A percentile compares a stretch with the other conserved stretches of the same genome.
phyloP scores from a whole-genome alignment of 2,113 vertebrate species.

The Lamprotornis superbus region DNA sequence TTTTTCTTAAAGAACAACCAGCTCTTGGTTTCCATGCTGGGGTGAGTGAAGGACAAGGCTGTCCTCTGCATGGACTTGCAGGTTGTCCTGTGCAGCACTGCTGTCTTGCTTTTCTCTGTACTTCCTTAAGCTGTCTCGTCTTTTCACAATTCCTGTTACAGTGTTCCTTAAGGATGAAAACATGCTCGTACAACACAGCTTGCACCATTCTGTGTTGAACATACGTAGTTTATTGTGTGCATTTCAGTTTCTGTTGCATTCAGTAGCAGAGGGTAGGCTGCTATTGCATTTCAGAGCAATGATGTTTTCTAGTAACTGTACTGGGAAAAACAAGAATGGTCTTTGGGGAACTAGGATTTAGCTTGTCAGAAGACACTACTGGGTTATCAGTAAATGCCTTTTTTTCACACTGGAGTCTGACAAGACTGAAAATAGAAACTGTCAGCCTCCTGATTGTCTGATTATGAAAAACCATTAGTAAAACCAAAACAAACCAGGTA shows the following conservation, averaged over 20 bases:
- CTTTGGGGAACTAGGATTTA: neutral
- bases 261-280: neutral
- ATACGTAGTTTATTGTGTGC: neutral
- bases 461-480: slow-evolving; percentile 29
- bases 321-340: neutral
- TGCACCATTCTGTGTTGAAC: neutral
- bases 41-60: neutral
- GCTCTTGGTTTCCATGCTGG: neutral
- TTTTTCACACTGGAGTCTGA: neutral
- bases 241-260: neutral
- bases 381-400: neutral
- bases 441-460: slow-evolving; percentile 18
- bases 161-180: neutral
- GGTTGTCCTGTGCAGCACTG: neutral
- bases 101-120: neutral
- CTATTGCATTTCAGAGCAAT: neutral
- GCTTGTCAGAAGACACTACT: neutral
- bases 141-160: neutral
- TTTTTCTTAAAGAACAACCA: neutral
- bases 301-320: neutral
- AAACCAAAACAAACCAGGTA: slow-evolving; percentile 1
- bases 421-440: slow-evolving; percentile 30
- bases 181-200: neutral
- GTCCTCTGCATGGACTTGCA: neutral
- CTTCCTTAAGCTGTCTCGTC: neutral